Conservation (phyloP, 2,797 vertebrate species). For the Luscinia megarhynchos region DNA sequence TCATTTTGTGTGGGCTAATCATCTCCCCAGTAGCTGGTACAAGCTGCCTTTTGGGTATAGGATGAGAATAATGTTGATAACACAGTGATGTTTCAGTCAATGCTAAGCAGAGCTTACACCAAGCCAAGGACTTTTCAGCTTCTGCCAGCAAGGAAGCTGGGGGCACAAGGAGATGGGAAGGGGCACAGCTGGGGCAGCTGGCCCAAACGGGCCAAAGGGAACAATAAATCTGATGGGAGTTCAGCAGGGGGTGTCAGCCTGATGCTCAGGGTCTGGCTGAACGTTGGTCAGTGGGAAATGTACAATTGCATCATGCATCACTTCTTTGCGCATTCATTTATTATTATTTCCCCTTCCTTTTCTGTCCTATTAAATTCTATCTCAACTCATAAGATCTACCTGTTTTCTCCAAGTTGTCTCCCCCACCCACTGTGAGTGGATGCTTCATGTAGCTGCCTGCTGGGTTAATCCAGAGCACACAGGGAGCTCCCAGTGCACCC, state of each 20-base stretch:
- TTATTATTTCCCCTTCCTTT: neutral
- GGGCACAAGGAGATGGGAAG: neutral
- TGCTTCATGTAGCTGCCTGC: neutral
- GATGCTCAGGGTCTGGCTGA: neutral
- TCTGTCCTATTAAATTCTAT: neutral
- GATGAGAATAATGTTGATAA: neutral
- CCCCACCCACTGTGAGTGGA: fast-evolving
- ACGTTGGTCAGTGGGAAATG: neutral
- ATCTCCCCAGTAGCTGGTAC: neutral
- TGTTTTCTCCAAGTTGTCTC: neutral
- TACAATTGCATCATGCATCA: fast-evolving
- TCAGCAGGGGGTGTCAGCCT: neutral
- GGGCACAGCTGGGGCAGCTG: neutral
- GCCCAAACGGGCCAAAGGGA: neutral
- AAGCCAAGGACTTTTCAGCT: neutral
- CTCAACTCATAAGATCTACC: neutral
- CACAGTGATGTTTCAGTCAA: neutral
- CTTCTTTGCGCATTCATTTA: neutral
- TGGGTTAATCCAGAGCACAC: neutral
- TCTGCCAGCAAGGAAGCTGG: neutral
- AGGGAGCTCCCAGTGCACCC: neutral
- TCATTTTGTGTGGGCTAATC: neutral
- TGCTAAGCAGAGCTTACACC: neutral
- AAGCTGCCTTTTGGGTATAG: neutral
- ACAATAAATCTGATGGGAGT: neutral